Evolutionary conservation across 2,113 vertebrate genomes (phyloP).

Genomic region (Albula glossodonta): DNA sequence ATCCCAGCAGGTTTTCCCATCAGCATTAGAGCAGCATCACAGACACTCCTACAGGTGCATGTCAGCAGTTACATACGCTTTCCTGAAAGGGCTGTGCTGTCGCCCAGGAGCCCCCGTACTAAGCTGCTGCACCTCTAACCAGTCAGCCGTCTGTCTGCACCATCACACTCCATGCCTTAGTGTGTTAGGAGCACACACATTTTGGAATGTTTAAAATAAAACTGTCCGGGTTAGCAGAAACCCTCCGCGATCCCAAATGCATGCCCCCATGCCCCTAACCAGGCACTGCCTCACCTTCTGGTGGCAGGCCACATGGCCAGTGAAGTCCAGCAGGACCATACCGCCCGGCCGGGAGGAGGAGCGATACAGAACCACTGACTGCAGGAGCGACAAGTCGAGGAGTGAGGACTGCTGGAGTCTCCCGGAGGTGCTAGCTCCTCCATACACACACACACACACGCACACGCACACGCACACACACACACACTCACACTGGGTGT

Average conservation of each 20-base stretch:
- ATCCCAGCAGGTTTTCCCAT: background rate
- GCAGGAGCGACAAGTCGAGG: slow-evolving; percentile 49
- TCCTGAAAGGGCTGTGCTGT: background rate
- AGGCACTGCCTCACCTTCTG: slow-evolving; percentile 68
- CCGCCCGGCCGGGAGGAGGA: slow-evolving; percentile 49
- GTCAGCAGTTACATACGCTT: background rate
- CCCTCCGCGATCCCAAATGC: background rate
- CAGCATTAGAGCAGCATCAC: background rate
- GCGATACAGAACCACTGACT: slow-evolving; percentile 60
- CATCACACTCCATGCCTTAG: background rate
- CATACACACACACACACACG: background rate
- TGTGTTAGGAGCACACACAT: background rate
- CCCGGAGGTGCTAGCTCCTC: background rate
- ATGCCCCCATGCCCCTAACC: slow-evolving; percentile 31
- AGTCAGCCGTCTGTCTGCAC: background rate
- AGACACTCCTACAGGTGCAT: background rate
- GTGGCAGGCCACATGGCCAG: slow-evolving; percentile 45
- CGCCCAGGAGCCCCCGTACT: background rate
- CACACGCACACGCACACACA: slow-evolving; percentile 24
- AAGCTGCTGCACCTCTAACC: background rate
- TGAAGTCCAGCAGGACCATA: slow-evolving; percentile 56
- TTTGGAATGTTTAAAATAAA: background rate
- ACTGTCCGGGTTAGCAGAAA: background rate
- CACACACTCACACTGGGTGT: slow-evolving; percentile 44
- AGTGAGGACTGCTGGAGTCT: slow-evolving; percentile 9